phyloP scores from a whole-genome alignment of 2,797 vertebrate genomes.

The Acanthornis magna region DNA sequence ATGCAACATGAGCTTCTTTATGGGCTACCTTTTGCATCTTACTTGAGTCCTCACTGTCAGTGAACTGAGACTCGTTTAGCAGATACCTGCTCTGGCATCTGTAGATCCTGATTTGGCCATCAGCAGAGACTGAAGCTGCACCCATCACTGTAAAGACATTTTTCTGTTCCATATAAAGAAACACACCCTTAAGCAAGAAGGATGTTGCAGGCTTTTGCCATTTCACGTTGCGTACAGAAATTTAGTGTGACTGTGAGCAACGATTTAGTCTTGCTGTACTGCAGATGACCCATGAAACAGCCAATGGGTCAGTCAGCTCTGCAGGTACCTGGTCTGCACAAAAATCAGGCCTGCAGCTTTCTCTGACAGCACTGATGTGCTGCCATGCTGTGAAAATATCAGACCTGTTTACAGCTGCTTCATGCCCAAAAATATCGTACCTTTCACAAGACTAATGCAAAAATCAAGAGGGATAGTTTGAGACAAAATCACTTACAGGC shows the following conservation, averaged over 20 bases:
- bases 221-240: background rate
- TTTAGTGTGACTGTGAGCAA: background rate
- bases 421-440: background rate
- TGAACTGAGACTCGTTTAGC: background rate
- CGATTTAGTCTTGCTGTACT: background rate
- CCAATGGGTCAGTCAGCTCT: background rate
- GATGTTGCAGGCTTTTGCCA: background rate
- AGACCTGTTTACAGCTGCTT: background rate
- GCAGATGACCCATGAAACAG: background rate
- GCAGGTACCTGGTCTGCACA: background rate
- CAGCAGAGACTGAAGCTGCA: background rate
- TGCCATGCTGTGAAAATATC: background rate
- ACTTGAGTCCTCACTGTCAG: background rate
- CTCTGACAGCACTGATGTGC: background rate
- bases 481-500: background rate
- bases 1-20: background rate
- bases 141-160: background rate
- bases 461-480: background rate
- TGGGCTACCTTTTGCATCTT: background rate
- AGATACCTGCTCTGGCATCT: background rate
- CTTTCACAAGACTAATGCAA: background rate
- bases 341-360: background rate
- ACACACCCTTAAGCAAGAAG: background rate
- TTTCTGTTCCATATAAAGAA: background rate
- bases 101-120: background rate